These are phyloP conservation scores for Nannospalax galili DNA, from an alignment of 2,113 vertebrate species.

Conservation along the genomic window DNA sequence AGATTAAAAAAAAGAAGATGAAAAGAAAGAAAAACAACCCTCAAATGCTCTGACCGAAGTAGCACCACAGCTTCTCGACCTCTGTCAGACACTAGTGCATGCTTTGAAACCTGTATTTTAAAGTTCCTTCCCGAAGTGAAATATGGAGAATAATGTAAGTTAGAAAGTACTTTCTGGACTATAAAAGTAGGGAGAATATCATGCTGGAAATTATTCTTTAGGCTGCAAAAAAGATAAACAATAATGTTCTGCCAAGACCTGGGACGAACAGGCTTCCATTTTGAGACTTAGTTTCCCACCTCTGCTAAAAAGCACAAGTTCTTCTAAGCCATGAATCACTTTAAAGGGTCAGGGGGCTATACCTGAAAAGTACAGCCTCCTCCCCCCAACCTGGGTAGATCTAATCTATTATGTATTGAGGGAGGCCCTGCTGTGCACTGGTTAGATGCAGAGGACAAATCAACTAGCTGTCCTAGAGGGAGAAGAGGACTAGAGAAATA, in stretches of 20 bases:
- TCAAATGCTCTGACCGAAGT: neutral
- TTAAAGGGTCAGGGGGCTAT: neutral
- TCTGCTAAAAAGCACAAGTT: neutral
- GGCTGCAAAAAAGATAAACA: neutral
- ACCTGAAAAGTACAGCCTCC: neutral
- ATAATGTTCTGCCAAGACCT: neutral
- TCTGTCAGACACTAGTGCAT: neutral
- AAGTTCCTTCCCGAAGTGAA: neutral
- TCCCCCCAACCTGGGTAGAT: too few species aligned
- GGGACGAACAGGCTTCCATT: neutral
- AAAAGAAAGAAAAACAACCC: too few species aligned
- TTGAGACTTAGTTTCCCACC: neutral
- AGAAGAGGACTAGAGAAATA: too few species aligned
- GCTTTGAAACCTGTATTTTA: slow-evolving; percentile 2
- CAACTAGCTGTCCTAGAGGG: neutral
- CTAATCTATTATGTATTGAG: neutral
- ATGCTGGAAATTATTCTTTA: neutral
- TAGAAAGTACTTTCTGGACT: neutral
- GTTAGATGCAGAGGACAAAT: neutral
- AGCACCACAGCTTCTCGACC: neutral
- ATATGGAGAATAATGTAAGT: neutral
- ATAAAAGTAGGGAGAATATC: neutral
- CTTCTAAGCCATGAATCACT: neutral
- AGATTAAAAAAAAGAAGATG: neutral
- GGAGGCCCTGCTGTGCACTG: too few species aligned